These are phyloP conservation scores for Eulemur rufifrons DNA, from an alignment of 2,113 vertebrate species.

Conservation along the genomic window DNA sequence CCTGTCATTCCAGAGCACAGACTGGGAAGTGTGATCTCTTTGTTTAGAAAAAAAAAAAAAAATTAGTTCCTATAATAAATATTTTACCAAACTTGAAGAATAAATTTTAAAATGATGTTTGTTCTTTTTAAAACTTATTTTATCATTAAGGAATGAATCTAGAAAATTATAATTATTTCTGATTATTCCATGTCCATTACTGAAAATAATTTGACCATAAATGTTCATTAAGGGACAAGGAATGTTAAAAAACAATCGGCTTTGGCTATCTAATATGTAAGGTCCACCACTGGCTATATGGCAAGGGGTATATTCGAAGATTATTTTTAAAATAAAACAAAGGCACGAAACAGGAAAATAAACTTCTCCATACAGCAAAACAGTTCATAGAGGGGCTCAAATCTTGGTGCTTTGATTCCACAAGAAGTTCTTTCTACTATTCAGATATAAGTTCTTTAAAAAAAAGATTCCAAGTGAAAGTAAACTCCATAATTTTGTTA, in stretches of 20 bases:
- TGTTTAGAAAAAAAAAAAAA: not conserved
- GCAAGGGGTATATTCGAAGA: not conserved
- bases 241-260: not conserved
- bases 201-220: not conserved
- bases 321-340: not conserved
- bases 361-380: not conserved
- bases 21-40: rapidly evolving
- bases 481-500: not conserved
- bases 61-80: not conserved
- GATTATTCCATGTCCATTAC: not conserved
- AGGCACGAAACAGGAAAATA: not conserved
- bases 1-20: not conserved
- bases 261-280: too few relatives aligned
- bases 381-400: not conserved
- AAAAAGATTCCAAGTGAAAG: not conserved
- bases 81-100: not conserved
- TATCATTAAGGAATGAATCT: not conserved
- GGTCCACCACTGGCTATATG: rapidly evolving
- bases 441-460: not conserved
- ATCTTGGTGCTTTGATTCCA: not conserved
- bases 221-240: not conserved
- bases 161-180: not conserved
- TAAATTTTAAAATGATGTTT: not conserved
- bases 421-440: not conserved
- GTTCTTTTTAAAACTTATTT: not conserved